These are phyloP conservation scores for Sapajus apella DNA, from an alignment of 2,113 vertebrate genomes.

Conservation along the genomic window DNA sequence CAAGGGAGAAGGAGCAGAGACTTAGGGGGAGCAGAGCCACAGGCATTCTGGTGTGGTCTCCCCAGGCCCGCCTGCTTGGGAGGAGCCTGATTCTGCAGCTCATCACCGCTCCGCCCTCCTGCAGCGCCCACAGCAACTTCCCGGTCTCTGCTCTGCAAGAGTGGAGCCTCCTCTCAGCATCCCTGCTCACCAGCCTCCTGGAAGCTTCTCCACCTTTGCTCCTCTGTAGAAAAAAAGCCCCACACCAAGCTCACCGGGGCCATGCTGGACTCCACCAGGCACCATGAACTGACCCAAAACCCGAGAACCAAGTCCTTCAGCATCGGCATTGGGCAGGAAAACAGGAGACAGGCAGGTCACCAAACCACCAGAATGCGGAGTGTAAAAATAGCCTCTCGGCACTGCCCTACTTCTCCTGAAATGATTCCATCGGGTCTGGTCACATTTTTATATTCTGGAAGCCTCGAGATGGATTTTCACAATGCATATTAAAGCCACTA, in stretches of 20 bases:
- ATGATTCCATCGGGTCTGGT: fast-evolving
- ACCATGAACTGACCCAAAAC: background rate
- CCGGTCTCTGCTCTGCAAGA: background rate
- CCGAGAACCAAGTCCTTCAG: background rate
- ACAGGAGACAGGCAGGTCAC: background rate
- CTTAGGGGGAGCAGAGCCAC: too few species aligned
- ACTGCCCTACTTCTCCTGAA: background rate
- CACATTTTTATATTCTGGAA: background rate
- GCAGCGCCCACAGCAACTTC: fast-evolving
- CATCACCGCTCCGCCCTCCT: fast-evolving
- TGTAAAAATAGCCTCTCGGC: background rate
- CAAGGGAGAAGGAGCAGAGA: background rate
- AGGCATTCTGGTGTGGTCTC: fast-evolving
- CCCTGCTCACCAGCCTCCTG: background rate
- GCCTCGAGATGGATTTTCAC: background rate
- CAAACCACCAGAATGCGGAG: background rate
- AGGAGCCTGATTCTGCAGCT: background rate
- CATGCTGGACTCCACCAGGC: background rate
- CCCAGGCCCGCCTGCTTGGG: background rate
- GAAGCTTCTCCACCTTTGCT: background rate
- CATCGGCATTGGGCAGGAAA: background rate
- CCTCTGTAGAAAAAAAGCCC: background rate
- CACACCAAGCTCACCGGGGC: background rate
- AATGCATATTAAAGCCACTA: fast-evolving
- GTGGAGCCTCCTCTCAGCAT: fast-evolving